Evolutionary conservation across 2,888 invertebrate species (phyloP).

Genomic region (Orchesellides sinensis): DNA sequence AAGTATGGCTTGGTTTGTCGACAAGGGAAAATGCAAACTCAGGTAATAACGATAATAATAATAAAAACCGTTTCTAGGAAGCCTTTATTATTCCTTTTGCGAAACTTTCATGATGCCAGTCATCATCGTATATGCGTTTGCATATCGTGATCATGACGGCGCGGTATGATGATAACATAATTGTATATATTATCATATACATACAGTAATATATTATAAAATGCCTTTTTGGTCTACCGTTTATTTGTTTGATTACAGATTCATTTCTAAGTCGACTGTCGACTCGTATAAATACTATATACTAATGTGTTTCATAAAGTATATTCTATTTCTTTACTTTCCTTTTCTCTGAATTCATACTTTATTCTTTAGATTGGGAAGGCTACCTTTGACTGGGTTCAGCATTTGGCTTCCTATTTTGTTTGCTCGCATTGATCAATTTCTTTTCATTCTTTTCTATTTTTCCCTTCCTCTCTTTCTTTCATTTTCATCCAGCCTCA

Average conservation of each 20-base stretch:
- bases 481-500: not conserved
- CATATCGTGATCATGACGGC: not conserved
- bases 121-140: not conserved
- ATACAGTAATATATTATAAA: too few species aligned
- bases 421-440: not conserved
- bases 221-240: too few species aligned
- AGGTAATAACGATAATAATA: constrained; percentile 17
- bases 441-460: too few species aligned
- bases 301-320: too few species aligned
- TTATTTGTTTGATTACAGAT: not conserved
- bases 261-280: too few species aligned
- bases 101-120: constrained; percentile 2
- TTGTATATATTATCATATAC: not conserved
- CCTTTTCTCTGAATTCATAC: too few species aligned
- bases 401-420: not conserved
- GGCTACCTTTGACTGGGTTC: too few species aligned
- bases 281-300: too few species aligned
- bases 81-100: constrained; percentile 44
- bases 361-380: too few species aligned
- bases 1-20: not conserved
- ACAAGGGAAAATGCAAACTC: not conserved
- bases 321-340: too few species aligned
- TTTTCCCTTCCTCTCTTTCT: not conserved
- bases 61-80: constrained; percentile 45
- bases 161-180: not conserved